These are phyloP conservation scores for Pseudoips prasinana DNA, from an alignment of 2,888 invertebrate genomes.

Conservation along the genomic window DNA sequence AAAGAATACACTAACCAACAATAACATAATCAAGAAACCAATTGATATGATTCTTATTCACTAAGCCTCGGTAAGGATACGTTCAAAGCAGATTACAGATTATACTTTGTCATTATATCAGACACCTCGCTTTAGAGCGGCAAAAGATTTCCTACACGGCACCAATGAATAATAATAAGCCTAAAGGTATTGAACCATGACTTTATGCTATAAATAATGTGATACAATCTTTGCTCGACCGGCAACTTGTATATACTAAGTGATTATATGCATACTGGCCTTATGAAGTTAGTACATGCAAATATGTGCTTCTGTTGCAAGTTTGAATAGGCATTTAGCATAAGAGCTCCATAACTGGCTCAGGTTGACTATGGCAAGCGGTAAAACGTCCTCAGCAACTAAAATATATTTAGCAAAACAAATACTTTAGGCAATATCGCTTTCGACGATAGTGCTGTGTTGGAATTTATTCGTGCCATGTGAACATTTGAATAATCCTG, in stretches of 20 bases:
- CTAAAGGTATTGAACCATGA: conserved; percentile 61
- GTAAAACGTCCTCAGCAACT: conserved; percentile 10
- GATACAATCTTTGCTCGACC: conserved; percentile 59
- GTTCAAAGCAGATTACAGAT: conserved; percentile 21
- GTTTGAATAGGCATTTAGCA: conserved; percentile 53
- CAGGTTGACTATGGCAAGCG: conserved; percentile 18
- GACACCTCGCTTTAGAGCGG: conserved; percentile 28
- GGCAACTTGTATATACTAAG: conserved; percentile 32
- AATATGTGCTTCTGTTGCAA: conserved; percentile 45
- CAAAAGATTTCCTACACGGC: conserved; percentile 45
- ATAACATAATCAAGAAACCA: too few relatives aligned
- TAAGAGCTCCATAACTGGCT: conserved; percentile 32
- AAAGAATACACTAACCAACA: too few relatives aligned
- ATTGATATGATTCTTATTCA: background rate
- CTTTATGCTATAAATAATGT: conserved; percentile 62
- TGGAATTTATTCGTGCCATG: too few relatives aligned
- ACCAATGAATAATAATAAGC: conserved; percentile 63
- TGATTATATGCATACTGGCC: conserved; percentile 32
- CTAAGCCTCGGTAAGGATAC: conserved; percentile 13
- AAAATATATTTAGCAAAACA: conserved; percentile 4
- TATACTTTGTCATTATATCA: conserved; percentile 37
- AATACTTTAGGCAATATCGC: conserved; percentile 9
- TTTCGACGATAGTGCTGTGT: too few relatives aligned
- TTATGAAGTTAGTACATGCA: conserved; percentile 40
- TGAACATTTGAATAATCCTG: conserved; percentile 14